phyloP scores from a whole-genome alignment of 1,140 invertebrate genomes.

The Eupristina koningsbergeri region DNA sequence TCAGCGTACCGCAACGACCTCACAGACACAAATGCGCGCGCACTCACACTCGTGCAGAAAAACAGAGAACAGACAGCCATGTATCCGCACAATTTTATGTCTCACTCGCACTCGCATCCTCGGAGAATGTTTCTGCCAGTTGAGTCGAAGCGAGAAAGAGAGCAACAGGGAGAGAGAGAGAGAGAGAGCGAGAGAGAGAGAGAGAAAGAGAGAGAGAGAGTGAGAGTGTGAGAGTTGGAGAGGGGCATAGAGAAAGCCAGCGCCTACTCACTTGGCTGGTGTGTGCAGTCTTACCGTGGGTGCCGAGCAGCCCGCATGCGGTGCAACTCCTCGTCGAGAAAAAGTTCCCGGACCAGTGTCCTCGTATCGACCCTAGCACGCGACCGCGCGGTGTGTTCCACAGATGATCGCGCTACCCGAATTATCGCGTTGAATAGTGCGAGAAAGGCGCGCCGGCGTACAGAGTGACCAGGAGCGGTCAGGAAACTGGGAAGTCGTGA shows the following conservation, averaged over 20 bases:
- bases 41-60: neutral
- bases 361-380: too few relatives aligned
- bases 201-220: slow-evolving; percentile 5
- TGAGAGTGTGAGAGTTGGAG: neutral
- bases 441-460: neutral
- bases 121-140: neutral
- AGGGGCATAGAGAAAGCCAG: too few relatives aligned
- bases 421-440: neutral
- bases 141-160: neutral
- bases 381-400: neutral
- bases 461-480: slow-evolving; percentile 4
- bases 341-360: too few relatives aligned
- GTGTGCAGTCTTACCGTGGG: slow-evolving; percentile 2
- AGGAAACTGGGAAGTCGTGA: slow-evolving; percentile 48
- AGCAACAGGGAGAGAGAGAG: neutral
- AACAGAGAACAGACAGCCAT: too few relatives aligned
- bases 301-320: slow-evolving; percentile 5
- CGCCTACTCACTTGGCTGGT: neutral
- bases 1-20: slow-evolving; percentile 26
- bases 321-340: neutral
- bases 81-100: too few relatives aligned
- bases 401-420: neutral
- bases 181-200: neutral
- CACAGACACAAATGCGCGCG: neutral
- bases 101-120: neutral